These are phyloP conservation scores for Sesia bembeciformis DNA, from an alignment of 2,888 invertebrate species.

Conservation along the genomic window DNA sequence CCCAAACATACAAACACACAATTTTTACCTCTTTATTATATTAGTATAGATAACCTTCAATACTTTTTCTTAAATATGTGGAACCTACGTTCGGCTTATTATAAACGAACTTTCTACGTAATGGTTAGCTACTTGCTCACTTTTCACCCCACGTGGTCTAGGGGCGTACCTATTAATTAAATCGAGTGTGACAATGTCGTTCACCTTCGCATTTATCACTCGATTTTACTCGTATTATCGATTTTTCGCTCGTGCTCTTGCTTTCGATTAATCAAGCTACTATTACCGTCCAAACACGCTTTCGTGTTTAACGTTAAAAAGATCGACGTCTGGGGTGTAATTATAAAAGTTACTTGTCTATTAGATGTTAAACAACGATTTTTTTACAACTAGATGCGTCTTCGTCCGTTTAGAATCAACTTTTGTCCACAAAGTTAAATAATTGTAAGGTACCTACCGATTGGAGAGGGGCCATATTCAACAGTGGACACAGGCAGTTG, in stretches of 20 bases:
- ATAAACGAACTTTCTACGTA: too few relatives aligned
- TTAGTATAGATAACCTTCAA: too few relatives aligned
- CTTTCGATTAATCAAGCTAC: not conserved
- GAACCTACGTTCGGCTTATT: too few relatives aligned
- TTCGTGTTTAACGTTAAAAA: not conserved
- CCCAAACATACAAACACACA: too few relatives aligned
- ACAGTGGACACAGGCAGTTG: too few relatives aligned
- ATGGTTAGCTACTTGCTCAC: not conserved
- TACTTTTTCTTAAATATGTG: too few relatives aligned
- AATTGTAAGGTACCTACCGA: too few relatives aligned
- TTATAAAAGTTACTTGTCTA: not conserved
- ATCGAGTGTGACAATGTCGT: not conserved
- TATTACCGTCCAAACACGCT: not conserved
- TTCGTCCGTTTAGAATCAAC: too few relatives aligned
- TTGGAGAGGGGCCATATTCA: too few relatives aligned
- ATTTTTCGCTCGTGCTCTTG: not conserved
- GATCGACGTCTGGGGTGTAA: not conserved
- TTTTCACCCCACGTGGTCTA: not conserved
- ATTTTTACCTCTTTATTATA: too few relatives aligned
- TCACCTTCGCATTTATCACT: not conserved
- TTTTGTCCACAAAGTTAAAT: too few relatives aligned
- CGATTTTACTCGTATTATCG: not conserved
- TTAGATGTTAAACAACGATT: not conserved
- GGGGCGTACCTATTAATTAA: not conserved
- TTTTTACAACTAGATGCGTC: too few relatives aligned